These are phyloP conservation scores for Bubo bubo DNA, from an alignment of 2,113 vertebrate species.

Conservation along the genomic window DNA sequence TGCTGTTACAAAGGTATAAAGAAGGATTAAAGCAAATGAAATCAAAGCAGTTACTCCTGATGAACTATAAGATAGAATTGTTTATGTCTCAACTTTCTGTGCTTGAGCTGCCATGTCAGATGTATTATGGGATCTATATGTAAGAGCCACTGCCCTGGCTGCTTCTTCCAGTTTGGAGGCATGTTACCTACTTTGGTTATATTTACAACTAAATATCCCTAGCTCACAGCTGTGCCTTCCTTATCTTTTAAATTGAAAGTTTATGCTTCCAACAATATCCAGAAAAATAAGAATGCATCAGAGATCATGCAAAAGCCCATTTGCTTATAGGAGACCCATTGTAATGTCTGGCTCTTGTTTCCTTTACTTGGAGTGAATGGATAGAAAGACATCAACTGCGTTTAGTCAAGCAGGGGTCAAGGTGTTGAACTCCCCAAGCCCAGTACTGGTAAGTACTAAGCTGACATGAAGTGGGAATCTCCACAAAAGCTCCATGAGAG, in stretches of 20 bases:
- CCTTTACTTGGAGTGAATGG: background rate
- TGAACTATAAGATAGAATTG: background rate
- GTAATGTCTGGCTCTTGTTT: background rate
- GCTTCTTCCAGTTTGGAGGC: background rate
- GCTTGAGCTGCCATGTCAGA: background rate
- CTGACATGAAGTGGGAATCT: background rate
- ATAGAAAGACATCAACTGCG: background rate
- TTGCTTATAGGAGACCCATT: background rate
- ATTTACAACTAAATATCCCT: background rate
- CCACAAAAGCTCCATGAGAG: background rate
- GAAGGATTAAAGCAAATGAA: conserved; percentile 4
- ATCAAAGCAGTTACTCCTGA: background rate
- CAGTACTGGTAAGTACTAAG: background rate
- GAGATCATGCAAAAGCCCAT: background rate
- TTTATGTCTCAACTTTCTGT: background rate
- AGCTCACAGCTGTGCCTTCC: background rate
- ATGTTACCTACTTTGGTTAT: background rate
- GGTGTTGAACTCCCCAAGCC: background rate
- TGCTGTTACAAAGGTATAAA: background rate
- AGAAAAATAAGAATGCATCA: background rate
- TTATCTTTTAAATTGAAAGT: background rate
- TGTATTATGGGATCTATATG: background rate
- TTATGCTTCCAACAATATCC: background rate
- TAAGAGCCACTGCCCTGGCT: background rate
- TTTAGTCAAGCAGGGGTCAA: background rate